Conservation (phyloP, 2,797 vertebrate genomes). For the Uromys caudimaculatus region DNA sequence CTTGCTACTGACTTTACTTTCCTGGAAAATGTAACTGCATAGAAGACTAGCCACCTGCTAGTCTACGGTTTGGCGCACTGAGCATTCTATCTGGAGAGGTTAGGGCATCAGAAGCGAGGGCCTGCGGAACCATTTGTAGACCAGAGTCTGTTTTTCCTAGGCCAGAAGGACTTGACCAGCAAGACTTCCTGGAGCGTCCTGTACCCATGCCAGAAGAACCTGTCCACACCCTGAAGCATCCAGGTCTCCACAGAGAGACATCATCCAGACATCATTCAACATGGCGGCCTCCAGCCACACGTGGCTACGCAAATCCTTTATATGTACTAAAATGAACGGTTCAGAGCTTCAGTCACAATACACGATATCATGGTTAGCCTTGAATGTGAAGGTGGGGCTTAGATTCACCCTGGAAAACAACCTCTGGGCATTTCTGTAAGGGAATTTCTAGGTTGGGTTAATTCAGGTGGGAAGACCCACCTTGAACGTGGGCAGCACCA, state of each 20-base stretch:
- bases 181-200: background rate
- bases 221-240: background rate
- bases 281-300: rapidly evolving
- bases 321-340: background rate
- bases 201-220: background rate
- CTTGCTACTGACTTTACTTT: background rate
- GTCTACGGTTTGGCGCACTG: rapidly evolving
- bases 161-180: background rate
- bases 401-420: background rate
- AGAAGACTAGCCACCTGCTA: background rate
- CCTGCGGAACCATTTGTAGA: background rate
- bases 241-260: background rate
- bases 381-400: background rate
- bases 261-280: background rate
- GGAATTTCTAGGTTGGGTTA: background rate
- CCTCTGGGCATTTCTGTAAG: background rate
- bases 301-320: background rate
- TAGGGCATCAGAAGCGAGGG: background rate
- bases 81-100: background rate
- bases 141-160: background rate
- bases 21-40: rapidly evolving
- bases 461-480: background rate
- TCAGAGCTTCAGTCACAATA: background rate
- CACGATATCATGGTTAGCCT: background rate
- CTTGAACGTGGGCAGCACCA: background rate